Conservation (phyloP, 1,140 invertebrate genomes). For the Nasonia longicornis region DNA sequence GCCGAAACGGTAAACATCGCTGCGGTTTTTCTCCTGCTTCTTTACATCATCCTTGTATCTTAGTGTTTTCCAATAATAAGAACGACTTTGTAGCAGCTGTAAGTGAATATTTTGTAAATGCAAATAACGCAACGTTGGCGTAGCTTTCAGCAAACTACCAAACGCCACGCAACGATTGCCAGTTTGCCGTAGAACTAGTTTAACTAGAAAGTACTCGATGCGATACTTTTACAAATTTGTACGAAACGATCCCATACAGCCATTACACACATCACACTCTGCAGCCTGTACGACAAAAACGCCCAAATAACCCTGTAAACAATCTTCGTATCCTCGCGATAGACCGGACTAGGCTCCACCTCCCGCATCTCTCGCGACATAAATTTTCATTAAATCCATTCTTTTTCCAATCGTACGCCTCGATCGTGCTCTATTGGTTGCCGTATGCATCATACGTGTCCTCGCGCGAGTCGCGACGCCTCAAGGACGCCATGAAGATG, state of each 20-base stretch:
- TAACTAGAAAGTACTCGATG: neutral
- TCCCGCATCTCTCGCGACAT: neutral
- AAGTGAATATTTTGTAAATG: neutral
- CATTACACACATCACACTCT: too few species aligned
- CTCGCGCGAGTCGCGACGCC: neutral
- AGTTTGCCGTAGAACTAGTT: neutral
- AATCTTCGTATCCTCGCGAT: neutral
- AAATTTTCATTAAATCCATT: conserved; percentile 1
- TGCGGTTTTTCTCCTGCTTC: neutral
- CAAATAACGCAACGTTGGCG: neutral
- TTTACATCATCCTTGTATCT: neutral
- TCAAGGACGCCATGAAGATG: conserved; percentile 50
- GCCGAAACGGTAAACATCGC: too few species aligned
- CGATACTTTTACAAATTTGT: neutral
- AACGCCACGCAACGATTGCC: too few species aligned
- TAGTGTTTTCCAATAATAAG: neutral
- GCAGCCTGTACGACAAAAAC: too few species aligned
- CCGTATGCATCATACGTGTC: neutral
- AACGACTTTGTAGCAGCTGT: too few species aligned
- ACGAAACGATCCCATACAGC: neutral
- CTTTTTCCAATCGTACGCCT: neutral
- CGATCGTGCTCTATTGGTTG: neutral
- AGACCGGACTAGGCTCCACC: neutral
- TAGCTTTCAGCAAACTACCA: neutral
- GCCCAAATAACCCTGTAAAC: too few species aligned